phyloP scores from a whole-genome alignment of 2,797 vertebrate species.

The Dromococcyx pavoninus region DNA sequence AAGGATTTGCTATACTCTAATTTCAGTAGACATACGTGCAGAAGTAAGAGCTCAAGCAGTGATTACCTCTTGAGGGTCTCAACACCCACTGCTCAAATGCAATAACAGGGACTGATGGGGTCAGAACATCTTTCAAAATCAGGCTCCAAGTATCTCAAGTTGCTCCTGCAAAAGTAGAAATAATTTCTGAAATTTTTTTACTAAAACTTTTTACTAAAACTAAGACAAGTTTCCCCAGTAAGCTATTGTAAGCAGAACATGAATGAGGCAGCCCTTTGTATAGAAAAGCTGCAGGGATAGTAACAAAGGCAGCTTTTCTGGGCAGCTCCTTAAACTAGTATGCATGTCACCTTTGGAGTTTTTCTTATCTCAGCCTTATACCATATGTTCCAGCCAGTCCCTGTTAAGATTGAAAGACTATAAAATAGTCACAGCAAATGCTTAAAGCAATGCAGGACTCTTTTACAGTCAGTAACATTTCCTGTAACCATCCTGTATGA shows the following conservation, averaged over 20 bases:
- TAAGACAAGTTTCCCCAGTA: neutral
- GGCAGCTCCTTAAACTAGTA: neutral
- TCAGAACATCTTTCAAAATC: neutral
- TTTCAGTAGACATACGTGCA: neutral
- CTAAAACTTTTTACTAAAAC: neutral
- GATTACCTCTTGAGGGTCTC: neutral
- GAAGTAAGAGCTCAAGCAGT: neutral
- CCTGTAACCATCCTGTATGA: neutral
- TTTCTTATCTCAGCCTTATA: neutral
- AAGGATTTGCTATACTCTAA: neutral
- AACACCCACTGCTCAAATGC: accelerated
- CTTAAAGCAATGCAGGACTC: neutral
- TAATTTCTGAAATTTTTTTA: neutral
- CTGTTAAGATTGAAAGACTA: neutral
- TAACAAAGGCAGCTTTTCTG: neutral
- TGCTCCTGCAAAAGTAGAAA: neutral
- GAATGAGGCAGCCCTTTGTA: neutral
- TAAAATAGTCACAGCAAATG: neutral
- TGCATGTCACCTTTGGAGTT: neutral
- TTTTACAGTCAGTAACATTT: neutral
- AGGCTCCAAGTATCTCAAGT: neutral
- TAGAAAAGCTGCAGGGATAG: neutral
- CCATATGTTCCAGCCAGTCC: neutral
- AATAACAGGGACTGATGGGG: neutral
- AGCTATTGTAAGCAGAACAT: neutral